phyloP scores from a whole-genome alignment of 2,113 vertebrate genomes.

The Trochalopteron elliotii region DNA sequence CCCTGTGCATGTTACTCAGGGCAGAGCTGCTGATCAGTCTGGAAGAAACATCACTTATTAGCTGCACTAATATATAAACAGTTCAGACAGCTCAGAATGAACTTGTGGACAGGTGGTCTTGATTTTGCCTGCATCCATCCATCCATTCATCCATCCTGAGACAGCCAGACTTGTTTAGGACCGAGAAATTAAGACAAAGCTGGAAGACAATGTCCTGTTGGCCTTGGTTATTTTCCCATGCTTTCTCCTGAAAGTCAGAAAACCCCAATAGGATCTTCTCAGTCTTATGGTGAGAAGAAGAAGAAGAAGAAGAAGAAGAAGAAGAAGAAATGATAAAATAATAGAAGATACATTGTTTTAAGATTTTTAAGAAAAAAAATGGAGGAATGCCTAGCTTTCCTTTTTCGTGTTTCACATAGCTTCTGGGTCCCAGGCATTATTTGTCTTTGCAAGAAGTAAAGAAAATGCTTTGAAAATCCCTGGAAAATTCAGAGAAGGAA shows the following conservation, averaged over 20 bases:
- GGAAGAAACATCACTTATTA: not conserved
- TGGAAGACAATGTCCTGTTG: accelerated
- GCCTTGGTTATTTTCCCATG: not conserved
- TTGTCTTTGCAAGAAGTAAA: not conserved
- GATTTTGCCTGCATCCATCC: not conserved
- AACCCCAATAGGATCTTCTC: too few relatives aligned
- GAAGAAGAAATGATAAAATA: not conserved
- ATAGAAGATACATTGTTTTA: not conserved
- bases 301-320: not conserved
- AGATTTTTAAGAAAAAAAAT: not conserved
- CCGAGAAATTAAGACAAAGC: not conserved
- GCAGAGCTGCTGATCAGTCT: not conserved
- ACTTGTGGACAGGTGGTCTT: not conserved
- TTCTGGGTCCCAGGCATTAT: not conserved
- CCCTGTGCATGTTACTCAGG: too few relatives aligned
- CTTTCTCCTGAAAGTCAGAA: not conserved
- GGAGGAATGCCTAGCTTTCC: not conserved
- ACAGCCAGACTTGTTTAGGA: not conserved
- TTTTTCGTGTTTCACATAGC: not conserved
- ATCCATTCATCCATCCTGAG: too few relatives aligned
- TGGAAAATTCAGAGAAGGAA: not conserved
- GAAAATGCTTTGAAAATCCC: not conserved
- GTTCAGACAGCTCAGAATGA: not conserved
- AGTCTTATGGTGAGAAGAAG: too few relatives aligned
- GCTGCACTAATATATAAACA: not conserved